phyloP scores from a whole-genome alignment of 2,797 vertebrate genomes.

The Myotis planiceps region DNA sequence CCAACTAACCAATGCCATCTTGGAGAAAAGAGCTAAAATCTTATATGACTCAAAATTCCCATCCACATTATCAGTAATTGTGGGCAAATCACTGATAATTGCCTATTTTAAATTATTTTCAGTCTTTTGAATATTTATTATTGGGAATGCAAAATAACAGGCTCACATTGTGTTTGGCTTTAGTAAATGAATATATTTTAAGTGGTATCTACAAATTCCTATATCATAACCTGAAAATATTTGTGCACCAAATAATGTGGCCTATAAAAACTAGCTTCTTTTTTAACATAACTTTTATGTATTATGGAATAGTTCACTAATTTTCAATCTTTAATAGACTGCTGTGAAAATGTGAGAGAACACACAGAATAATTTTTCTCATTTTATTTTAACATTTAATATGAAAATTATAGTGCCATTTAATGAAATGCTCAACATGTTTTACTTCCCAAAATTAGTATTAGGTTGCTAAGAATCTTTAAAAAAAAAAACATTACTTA shows the following conservation, averaged over 20 bases:
- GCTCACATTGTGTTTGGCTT: not conserved
- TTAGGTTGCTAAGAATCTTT: not conserved
- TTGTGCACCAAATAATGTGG: not conserved
- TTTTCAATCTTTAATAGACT: not conserved
- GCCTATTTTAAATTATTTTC: not conserved
- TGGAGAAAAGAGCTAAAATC: not conserved
- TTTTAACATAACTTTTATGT: not conserved
- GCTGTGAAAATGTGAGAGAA: constrained; percentile 10
- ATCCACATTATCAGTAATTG: not conserved
- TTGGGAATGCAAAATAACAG: not conserved
- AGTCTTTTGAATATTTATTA: not conserved
- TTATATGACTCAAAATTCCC: not conserved
- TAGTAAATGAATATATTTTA: not conserved
- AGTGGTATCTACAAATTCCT: not conserved
- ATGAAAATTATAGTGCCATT: not conserved
- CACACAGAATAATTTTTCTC: not conserved
- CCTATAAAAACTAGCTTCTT: not conserved
- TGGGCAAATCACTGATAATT: not conserved
- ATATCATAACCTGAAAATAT: not conserved
- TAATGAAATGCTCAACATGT: constrained; percentile 5
- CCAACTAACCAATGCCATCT: not conserved
- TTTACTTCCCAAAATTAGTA: constrained; percentile 24
- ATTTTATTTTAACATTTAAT: constrained; percentile 20
- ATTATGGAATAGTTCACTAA: not conserved
- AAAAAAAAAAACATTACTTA: not conserved